Conservation (phyloP, 1,140 invertebrate species). For the Penaeus vannamei region DNA sequence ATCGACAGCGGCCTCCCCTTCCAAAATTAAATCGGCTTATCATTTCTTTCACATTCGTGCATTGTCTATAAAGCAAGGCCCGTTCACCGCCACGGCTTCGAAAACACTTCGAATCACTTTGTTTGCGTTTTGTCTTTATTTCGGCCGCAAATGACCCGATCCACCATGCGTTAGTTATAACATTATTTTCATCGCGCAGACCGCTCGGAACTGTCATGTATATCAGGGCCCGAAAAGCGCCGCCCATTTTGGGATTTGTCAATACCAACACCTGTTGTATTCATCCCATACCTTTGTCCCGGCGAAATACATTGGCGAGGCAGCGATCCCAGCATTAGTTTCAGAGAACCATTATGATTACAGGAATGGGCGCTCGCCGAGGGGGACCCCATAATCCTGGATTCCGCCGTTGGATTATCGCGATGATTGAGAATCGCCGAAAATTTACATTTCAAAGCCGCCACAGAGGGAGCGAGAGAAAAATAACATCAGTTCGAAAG, state of each 20-base stretch:
- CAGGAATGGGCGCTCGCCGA: constrained; percentile 40
- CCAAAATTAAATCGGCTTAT: too few relatives aligned
- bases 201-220: too few relatives aligned
- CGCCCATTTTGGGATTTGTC: constrained; percentile 30
- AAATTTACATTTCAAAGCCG: constrained; percentile 54
- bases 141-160: too few relatives aligned
- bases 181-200: too few relatives aligned
- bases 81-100: too few relatives aligned
- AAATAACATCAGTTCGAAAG: background rate
- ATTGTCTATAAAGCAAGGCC: too few relatives aligned
- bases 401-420: constrained; percentile 46
- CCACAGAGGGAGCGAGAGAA: constrained; percentile 16
- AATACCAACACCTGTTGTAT: constrained; percentile 5
- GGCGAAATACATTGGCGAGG: constrained; percentile 32
- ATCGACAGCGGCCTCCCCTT: too few relatives aligned
- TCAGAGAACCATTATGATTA: constrained; percentile 53
- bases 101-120: too few relatives aligned
- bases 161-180: too few relatives aligned
- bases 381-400: constrained; percentile 54
- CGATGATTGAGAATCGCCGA: constrained; percentile 52
- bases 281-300: constrained; percentile 24
- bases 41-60: too few relatives aligned
- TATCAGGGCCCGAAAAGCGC: too few relatives aligned
- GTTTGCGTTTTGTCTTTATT: too few relatives aligned
- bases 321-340: constrained; percentile 55